Base-by-base conservation (phyloP, 2,888 invertebrate genomes). In the Watsonalla cultraria region DNA sequence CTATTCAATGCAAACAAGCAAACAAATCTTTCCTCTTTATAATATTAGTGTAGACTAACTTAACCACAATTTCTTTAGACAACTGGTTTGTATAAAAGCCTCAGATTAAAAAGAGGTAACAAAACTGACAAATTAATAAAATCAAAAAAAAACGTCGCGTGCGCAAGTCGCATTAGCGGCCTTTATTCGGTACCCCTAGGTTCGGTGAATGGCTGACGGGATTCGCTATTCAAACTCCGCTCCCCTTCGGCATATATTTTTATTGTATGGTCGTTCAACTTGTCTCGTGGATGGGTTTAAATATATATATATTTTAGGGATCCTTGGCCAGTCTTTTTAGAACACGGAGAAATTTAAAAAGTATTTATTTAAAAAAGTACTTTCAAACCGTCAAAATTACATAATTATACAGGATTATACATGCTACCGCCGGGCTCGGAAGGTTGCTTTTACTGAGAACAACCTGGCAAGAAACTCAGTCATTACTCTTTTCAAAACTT, bases 241-340 rank as follows among this genome's bases (percentile, higher is more conserved):
- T 51, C 58, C 68, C 69, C 68, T 60, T 61, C 55, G 53, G 53
- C 54, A 62, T 63, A 62, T 54, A 62, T 54, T 58, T 63, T 61
- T 62, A 53, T 51, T 51, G n/a, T 50, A 35, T 61, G 85, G 84
- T 84, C 84, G 73, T 84, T 84, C 84, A 84, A 84, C 84, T 76
- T 76, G 79, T 71, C 68, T 66, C 70, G 71, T 67, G 59, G 66
- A 77, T 68, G 68, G 68, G 67, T 78, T 66, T 67, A 65, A 60
- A 65, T 61, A 60, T 62, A 56, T 59, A 60, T 53, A 54, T 54
- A 54, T 13, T 49, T 37, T 49, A 39, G 49, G 49, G 49, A 37
- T 15, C 49, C 14, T 14, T 49, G 6, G 11, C 9, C 14, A 46
- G 8, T 15, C 8, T 8, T n/a, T n/a, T n/a, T n/a, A n/a, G n/a